These are phyloP conservation scores for Linurgus olivaceus DNA, from an alignment of 2,797 vertebrate species.

Conservation along the genomic window DNA sequence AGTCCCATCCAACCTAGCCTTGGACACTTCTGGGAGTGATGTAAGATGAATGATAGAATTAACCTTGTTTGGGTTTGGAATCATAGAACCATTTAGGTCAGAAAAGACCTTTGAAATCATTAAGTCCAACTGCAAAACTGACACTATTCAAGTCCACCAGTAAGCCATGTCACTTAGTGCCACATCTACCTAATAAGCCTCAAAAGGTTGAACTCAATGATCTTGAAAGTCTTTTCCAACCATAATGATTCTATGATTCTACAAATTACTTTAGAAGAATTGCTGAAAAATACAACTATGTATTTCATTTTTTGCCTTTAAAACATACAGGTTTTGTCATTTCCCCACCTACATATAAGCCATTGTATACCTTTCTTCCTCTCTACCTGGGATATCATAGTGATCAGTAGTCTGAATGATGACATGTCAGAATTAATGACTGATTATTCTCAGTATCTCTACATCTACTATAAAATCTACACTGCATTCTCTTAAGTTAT, in stretches of 20 bases:
- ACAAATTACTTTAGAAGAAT: not conserved
- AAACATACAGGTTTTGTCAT: not conserved
- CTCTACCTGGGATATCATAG: not conserved
- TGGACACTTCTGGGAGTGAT: not conserved
- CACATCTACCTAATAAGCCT: not conserved
- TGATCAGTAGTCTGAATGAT: not conserved
- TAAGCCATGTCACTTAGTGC: not conserved
- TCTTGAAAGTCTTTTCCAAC: not conserved
- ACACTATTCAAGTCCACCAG: not conserved
- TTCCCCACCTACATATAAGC: not conserved
- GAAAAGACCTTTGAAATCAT: not conserved
- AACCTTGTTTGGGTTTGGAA: not conserved
- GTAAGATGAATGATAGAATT: not conserved
- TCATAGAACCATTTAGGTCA: not conserved
- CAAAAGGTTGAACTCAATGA: not conserved
- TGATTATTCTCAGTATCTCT: not conserved
- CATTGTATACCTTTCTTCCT: not conserved
- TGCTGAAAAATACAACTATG: not conserved
- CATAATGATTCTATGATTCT: not conserved
- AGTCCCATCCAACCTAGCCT: not conserved
- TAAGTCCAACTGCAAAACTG: accelerated
- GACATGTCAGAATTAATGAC: not conserved
- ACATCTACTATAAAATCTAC: not conserved
- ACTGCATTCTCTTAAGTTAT: not conserved
- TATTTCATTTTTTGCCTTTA: not conserved